Evolutionary conservation across 2,797 vertebrate species (phyloP).

Genomic region (Thamnophis elegans): DNA sequence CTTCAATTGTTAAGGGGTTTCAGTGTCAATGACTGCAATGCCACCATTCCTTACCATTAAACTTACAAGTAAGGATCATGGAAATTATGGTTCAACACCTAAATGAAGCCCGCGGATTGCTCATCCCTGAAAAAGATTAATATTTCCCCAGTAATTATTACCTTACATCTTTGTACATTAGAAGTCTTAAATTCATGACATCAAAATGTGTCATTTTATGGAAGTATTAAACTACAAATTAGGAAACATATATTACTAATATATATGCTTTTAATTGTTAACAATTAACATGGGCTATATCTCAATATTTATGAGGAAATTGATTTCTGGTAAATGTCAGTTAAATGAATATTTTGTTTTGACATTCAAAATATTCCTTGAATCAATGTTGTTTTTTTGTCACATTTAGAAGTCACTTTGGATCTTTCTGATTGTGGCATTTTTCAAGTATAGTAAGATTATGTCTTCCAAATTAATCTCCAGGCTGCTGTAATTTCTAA

Average conservation of each 20-base stretch:
- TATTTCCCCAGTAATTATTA: neutral
- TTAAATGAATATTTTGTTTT: conserved; percentile 56
- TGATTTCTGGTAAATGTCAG: conserved; percentile 51
- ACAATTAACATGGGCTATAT: conserved; percentile 49
- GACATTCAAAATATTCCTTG: neutral
- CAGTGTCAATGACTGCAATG: neutral
- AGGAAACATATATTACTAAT: conserved; percentile 45
- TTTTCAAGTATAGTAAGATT: neutral
- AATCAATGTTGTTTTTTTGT: neutral
- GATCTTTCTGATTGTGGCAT: neutral
- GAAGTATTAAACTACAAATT: conserved; percentile 39
- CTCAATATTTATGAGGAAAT: conserved; percentile 42
- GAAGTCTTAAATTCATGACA: neutral
- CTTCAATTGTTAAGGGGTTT: neutral
- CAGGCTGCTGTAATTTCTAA: neutral
- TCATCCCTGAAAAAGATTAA: neutral
- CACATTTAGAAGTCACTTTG: neutral
- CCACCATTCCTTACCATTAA: neutral
- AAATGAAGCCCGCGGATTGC: neutral
- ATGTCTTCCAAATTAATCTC: neutral
- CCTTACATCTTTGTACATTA: neutral
- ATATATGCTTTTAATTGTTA: conserved; percentile 47
- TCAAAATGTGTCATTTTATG: neutral
- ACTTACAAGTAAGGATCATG: neutral
- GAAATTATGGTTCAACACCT: neutral